Percentiles rank a stretch among this genome's conserved stretches.
These are phyloP conservation scores for Sander lucioperca DNA, from an alignment of 2,113 vertebrate species.

Conservation along the genomic window DNA sequence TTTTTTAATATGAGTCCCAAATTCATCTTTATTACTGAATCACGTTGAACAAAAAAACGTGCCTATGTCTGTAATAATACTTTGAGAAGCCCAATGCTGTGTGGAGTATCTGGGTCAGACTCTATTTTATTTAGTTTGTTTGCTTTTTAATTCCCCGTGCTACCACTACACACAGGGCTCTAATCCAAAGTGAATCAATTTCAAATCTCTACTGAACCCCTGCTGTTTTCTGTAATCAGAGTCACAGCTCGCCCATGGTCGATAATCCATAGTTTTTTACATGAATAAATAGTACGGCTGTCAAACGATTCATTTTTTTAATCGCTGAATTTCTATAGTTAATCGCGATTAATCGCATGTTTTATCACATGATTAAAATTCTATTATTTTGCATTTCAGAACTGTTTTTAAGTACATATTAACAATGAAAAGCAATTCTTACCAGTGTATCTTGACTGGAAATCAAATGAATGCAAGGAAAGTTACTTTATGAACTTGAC, in stretches of 20 bases:
- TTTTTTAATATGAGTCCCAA: not conserved
- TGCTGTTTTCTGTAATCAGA: conserved; percentile 33
- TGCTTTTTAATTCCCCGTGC: conserved; percentile 18
- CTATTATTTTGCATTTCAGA: no score
- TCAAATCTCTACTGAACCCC: conserved; percentile 16
- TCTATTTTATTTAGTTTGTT: conserved; percentile 38
- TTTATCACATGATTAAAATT: no score
- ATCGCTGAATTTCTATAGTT: no score
- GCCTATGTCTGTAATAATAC: not conserved
- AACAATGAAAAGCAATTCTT: no score
- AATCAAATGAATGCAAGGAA: no score
- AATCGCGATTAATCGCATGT: no score
- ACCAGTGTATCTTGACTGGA: no score
- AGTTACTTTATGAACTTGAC: no score
- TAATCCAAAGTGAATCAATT: conserved; percentile 53
- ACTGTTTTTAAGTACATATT: no score
- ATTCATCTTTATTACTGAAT: conserved; percentile 8
- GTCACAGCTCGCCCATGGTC: not conserved
- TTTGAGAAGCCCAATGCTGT: not conserved
- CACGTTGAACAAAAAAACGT: not conserved
- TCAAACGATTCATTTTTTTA: no score
- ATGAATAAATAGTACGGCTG: not conserved
- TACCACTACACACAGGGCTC: not conserved
- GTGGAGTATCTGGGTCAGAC: conserved; percentile 20
- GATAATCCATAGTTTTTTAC: not conserved